Percentiles rank a stretch among this genome's conserved stretches.
Evolutionary conservation across 2,113 vertebrate species (phyloP).

Genomic region (Thomomys bottae): DNA sequence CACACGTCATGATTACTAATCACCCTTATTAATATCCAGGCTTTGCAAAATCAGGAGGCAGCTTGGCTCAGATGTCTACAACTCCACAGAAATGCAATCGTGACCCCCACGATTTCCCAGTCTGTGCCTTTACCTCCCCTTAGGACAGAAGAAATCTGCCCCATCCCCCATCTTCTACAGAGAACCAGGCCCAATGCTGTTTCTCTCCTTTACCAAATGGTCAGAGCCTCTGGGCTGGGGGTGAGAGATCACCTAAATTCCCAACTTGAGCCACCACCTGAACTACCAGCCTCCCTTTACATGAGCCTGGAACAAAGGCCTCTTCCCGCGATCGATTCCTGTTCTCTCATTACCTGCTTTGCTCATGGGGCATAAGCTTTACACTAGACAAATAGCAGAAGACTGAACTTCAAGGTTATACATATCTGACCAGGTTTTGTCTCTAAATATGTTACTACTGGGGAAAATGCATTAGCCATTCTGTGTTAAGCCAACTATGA

Average conservation of each 20-base stretch:
- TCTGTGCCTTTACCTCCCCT: neutral
- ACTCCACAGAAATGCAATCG: conserved; percentile 52
- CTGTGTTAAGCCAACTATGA: neutral
- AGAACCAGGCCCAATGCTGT: neutral
- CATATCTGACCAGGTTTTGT: neutral
- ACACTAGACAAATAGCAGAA: neutral
- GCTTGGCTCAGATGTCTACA: conserved; percentile 56
- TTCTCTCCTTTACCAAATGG: neutral
- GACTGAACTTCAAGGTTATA: neutral
- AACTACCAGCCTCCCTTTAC: neutral
- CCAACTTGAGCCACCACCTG: neutral
- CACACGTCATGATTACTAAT: conserved; percentile 81
- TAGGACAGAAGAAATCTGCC: neutral
- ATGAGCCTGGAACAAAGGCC: conserved; percentile 10
- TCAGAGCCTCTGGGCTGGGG: neutral
- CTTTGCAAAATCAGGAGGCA: conserved; percentile 72
- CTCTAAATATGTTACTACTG: neutral
- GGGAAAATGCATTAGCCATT: neutral
- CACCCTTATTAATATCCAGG: conserved; percentile 81
- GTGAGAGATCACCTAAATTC: neutral
- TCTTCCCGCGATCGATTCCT: neutral
- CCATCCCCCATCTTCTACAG: neutral
- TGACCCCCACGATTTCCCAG: conserved; percentile 21
- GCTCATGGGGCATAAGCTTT: conserved; percentile 11
- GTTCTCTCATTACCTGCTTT: neutral